Evolutionary conservation across 2,797 vertebrate species (phyloP).

Genomic region (Chelmon rostratus): DNA sequence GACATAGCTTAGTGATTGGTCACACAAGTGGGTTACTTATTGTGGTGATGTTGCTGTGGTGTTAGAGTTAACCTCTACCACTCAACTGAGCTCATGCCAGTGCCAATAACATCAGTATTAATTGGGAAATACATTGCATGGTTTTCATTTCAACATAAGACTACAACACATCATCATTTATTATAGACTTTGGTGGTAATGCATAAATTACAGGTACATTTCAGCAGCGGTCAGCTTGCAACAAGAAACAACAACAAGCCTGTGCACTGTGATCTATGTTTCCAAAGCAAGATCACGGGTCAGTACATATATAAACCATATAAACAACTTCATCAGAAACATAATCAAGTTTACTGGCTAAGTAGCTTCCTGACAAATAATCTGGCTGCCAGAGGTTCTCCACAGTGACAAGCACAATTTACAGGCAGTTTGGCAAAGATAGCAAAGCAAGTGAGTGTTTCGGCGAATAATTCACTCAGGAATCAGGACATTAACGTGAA

Average conservation of each 20-base stretch:
- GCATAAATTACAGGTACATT: not conserved
- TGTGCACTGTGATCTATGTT: not conserved
- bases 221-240: not conserved
- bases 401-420: not conserved
- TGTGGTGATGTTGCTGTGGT: not conserved
- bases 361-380: not conserved
- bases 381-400: not conserved
- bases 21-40: not conserved
- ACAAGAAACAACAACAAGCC: not conserved
- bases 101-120: no score
- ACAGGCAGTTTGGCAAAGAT: not conserved
- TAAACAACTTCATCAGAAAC: not conserved
- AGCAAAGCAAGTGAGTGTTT: not conserved
- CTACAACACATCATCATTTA: not conserved
- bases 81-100: not conserved
- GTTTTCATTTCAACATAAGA: not conserved
- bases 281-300: not conserved
- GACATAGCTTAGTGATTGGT: slow-evolving; percentile 5
- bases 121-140: no score
- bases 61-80: not conserved
- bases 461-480: not conserved
- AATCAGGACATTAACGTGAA: no score
- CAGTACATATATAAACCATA: not conserved
- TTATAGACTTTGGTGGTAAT: not conserved
- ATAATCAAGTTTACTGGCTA: not conserved